Evolutionary conservation across 2,888 invertebrate genomes (phyloP).

Genomic region (Keiferia lycopersicella): DNA sequence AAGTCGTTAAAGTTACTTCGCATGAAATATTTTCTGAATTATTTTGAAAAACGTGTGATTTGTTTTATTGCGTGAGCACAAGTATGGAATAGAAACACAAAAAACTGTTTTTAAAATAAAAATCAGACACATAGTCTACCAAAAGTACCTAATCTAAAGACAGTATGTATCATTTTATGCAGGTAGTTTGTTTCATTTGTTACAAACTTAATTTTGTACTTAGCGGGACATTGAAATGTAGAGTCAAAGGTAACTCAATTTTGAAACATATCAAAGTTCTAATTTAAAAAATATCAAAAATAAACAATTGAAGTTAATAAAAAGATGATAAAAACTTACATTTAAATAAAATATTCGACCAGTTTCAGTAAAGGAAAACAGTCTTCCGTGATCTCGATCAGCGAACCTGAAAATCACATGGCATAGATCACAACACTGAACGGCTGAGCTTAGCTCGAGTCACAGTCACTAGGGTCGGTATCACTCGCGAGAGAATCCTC

Average conservation of each 20-base stretch:
- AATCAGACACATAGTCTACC: no score
- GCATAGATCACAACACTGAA: slow-evolving; percentile 49
- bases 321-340: slow-evolving; percentile 14
- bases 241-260: no score
- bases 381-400: slow-evolving; percentile 34
- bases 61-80: not conserved
- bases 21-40: not conserved
- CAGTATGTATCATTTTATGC: no score
- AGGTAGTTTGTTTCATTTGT: no score
- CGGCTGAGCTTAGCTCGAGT: slow-evolving; percentile 49
- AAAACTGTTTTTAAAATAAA: no score
- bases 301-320: not conserved
- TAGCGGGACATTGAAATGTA: no score
- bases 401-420: slow-evolving; percentile 45
- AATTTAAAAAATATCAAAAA: not conserved
- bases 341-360: slow-evolving; percentile 11
- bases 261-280: no score
- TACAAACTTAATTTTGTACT: no score
- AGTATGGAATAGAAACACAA: not conserved
- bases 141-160: no score
- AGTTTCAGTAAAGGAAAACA: slow-evolving; percentile 26
- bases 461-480: slow-evolving; percentile 66
- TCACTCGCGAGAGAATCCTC: slow-evolving; percentile 44
- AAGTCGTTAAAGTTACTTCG: slow-evolving; percentile 4
- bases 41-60: slow-evolving; percentile 8